Percentiles rank a stretch among this genome's conserved stretches.
Evolutionary conservation across 2,113 vertebrate genomes (phyloP).

Genomic region (Channa argus): DNA sequence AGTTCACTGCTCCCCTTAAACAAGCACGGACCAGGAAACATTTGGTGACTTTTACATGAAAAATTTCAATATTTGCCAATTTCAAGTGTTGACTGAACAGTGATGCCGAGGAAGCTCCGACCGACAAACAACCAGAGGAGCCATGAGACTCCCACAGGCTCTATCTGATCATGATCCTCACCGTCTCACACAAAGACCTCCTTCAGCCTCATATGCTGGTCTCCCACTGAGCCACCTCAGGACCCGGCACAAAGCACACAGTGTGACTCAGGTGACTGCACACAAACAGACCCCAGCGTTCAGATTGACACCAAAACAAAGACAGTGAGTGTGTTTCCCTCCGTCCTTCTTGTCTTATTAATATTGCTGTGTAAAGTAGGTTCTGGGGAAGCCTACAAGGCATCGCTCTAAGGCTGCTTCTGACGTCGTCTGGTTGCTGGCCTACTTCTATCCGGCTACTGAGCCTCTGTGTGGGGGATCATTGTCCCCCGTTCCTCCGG

Average conservation of each 20-base stretch:
- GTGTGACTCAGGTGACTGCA: conserved; percentile 67
- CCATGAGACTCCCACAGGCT: conserved; percentile 31
- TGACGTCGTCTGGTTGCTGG: conserved; percentile 52
- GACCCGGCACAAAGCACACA: conserved; percentile 43
- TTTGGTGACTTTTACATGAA: too few relatives aligned
- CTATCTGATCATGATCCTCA: conserved; percentile 20
- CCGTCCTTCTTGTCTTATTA: conserved; percentile 49
- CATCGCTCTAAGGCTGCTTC: conserved; percentile 57
- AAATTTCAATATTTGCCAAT: too few relatives aligned
- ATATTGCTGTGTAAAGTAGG: conserved; percentile 44
- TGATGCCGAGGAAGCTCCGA: too few relatives aligned
- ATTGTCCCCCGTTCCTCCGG: conserved; percentile 49
- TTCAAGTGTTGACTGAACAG: too few relatives aligned
- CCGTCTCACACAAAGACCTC: conserved; percentile 67
- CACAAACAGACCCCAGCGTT: conserved; percentile 4
- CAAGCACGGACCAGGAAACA: too few relatives aligned
- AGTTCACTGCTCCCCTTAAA: too few relatives aligned
- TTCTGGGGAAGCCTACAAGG: conserved; percentile 52
- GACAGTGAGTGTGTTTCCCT: background rate
- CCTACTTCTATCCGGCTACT: conserved; percentile 49
- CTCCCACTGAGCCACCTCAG: conserved; percentile 41
- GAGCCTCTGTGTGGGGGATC: conserved; percentile 53
- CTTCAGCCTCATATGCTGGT: conserved; percentile 39
- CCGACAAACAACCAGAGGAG: too few relatives aligned
- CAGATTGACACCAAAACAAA: background rate